phyloP scores from a whole-genome alignment of 2,888 invertebrate species.

The Caenorhabditis parvicauda region DNA sequence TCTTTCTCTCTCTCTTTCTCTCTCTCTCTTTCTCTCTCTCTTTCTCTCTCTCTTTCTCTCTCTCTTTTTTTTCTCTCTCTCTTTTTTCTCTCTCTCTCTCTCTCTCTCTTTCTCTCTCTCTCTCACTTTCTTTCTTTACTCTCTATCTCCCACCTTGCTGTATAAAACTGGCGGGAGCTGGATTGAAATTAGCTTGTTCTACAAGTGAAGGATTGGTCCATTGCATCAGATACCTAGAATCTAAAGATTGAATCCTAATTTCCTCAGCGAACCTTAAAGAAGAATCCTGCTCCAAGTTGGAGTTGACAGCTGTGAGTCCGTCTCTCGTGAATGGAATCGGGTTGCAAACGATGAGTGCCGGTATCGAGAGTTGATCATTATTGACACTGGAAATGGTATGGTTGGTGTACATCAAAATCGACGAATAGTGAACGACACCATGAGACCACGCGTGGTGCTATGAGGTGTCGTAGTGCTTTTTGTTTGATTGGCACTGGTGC shows the following conservation, averaged over 20 bases:
- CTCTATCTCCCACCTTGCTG: no score
- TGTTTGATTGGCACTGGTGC: no score
- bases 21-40: no score
- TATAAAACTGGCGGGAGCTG: conserved; percentile 17
- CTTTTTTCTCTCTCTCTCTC: no score
- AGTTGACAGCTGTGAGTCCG: conserved; percentile 34
- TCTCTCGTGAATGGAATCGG: conserved; percentile 42
- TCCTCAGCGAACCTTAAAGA: conserved; percentile 13
- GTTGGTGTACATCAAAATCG: no score
- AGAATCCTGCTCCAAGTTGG: conserved; percentile 30
- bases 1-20: no score
- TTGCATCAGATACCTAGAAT: conserved; percentile 46
- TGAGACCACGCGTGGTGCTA: not conserved
- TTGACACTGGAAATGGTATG: conserved; percentile 20
- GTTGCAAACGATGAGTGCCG: conserved; percentile 48
- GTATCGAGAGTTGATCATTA: conserved; percentile 34
- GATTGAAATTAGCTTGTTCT: conserved; percentile 32
- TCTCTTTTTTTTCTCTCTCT: no score
- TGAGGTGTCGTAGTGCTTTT: no score
- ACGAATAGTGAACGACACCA: not conserved
- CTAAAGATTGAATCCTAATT: conserved; percentile 1
- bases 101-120: no score
- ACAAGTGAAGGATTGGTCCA: conserved; percentile 42
- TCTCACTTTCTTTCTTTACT: no score
- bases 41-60: no score